Base-by-base conservation (phyloP, 1,140 invertebrate species). In the Sycophila sp. region DNA sequence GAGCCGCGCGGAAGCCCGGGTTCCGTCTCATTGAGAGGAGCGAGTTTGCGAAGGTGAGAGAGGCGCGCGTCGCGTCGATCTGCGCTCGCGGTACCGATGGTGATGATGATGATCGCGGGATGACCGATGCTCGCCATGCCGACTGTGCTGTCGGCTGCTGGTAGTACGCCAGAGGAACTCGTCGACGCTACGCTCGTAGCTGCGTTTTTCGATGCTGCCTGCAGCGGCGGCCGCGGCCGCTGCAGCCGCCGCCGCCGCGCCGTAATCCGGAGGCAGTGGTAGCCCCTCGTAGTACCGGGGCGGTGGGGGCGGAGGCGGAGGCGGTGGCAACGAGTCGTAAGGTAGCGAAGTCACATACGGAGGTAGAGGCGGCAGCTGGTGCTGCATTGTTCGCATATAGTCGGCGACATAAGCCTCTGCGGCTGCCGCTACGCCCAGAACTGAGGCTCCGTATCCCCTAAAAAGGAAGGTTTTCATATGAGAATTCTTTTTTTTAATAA, bases 151-250 rank as follows among this genome's bases (percentile, higher is more conserved):
- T 13, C 66, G 56, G 22, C 69, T 71, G 73, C 80, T 82, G 0
- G 84, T 75, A 5, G 94, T 96, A 78, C 95, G 90, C 89, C 95
- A 94, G 49, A 96, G 86, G 81, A 96, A 96, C 80, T 96, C 94
- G 82, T 96, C 94, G 30, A 97, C 95, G 67, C 94, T 95, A 51
- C 95, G 90, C 80, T 97, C 94, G 84, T 96, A 96, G 30, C 91
- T 93, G 30, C 92, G 88, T 76, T 93, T 93, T 74, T 94, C 93
- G 60, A 92, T 85, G 22, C 89, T 87, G 58, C 88, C 87, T 51
- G 88, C 85, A 40, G 87, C 82, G 68, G 89, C 88, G 13, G 89
- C 89, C 28, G 89, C 65, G 70, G 89, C 88, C 13, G 89, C 89
- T 36, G 89, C 49, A 22, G 89, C 87, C 58, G 88, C 87, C 51